Evolutionary conservation across 2,888 invertebrate species (phyloP), one percentile per base, ranked within the genome.

Genomic region (Erebia aethiops): DNA sequence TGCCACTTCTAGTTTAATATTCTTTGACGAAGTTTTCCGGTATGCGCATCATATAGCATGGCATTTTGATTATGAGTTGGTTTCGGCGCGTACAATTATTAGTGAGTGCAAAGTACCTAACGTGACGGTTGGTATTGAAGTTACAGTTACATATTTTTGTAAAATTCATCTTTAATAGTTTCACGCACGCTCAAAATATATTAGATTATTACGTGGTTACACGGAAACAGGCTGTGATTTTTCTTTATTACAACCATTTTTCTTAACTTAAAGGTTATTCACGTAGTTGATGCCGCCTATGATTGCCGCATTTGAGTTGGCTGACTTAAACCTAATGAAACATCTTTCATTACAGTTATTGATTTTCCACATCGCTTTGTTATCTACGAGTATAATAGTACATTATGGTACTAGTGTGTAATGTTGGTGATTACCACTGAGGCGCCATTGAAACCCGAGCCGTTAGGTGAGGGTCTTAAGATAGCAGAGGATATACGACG

Each of bases 91-190:
- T 7, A 26, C 26, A 26, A 8, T n/a, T n/a, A n/a, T n/a, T 14
- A 26, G 57, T 57, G 26, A 52, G 16, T 52, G 52, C 52, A 52
- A 52, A 52, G 52, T 52, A 52, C 52, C 35, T 57, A 26, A 46
- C n/a, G 60, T 60, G 41, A 41, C 16, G 41, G n/a, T 58, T 41
- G 41, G 16, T 41, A 60, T 52, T 52, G 18, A 9, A 9, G 41
- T 60, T 9, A 26, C 26, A 26, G 43, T 61, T 10, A 43, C 16
- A 61, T 13, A 18, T 61, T 61, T 61, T 58, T 58, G n/a, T 41
- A 35, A 35, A 58, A 58, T 58, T 41, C 58, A 58, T 35, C 58
- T 58, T 58, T 58, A 58, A 58, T 58, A n/a, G 58, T 58, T 58
- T 41, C n/a, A 60, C 16, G 60, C 60, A 43, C 60, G 41, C 60